Evolutionary conservation across 2,797 vertebrate genomes (phyloP).

Genomic region (Anguilla pacifica): DNA sequence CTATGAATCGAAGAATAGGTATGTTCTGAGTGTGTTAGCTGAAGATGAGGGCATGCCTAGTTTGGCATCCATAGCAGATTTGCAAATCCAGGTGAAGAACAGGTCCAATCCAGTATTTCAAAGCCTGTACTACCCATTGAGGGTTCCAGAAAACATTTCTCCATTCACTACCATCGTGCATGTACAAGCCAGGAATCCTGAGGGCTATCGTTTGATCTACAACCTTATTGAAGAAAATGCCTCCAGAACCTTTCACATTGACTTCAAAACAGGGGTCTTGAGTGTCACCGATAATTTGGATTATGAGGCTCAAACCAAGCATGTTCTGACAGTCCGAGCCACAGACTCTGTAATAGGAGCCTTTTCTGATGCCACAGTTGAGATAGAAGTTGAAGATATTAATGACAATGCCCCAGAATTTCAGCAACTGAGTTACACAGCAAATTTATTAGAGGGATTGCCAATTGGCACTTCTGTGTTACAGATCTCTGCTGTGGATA

Average conservation of each 20-base stretch:
- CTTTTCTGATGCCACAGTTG: slow-evolving; percentile 87
- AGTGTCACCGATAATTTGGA: slow-evolving; percentile 85
- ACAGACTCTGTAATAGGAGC: slow-evolving; percentile 89
- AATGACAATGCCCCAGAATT: slow-evolving; percentile 91
- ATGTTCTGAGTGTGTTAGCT: slow-evolving; percentile 81
- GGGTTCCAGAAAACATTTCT: slow-evolving; percentile 89
- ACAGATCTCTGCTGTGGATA: slow-evolving; percentile 81
- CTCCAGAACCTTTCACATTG: slow-evolving; percentile 82
- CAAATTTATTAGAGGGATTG: slow-evolving; percentile 78
- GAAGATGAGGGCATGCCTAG: slow-evolving; percentile 81
- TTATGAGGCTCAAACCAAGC: slow-evolving; percentile 81
- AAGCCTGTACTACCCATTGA: slow-evolving; percentile 86
- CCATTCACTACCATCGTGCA: slow-evolving; percentile 89
- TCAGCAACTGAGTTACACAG: slow-evolving; percentile 73
- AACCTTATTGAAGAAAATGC: slow-evolving; percentile 87
- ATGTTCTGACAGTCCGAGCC: slow-evolving; percentile 84
- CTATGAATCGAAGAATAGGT: slow-evolving; percentile 89
- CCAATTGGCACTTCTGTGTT: slow-evolving; percentile 80
- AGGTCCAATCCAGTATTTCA: slow-evolving; percentile 93
- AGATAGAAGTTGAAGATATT: slow-evolving; percentile 89
- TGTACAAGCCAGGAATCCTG: slow-evolving; percentile 92
- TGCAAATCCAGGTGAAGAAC: slow-evolving; percentile 87
- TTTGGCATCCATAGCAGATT: slow-evolving; percentile 72
- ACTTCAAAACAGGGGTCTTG: slow-evolving; percentile 95
- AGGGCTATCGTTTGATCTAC: slow-evolving; percentile 93